Evolutionary conservation across 1,140 invertebrate genomes (phyloP).

Genomic region (Panulirus ornatus): DNA sequence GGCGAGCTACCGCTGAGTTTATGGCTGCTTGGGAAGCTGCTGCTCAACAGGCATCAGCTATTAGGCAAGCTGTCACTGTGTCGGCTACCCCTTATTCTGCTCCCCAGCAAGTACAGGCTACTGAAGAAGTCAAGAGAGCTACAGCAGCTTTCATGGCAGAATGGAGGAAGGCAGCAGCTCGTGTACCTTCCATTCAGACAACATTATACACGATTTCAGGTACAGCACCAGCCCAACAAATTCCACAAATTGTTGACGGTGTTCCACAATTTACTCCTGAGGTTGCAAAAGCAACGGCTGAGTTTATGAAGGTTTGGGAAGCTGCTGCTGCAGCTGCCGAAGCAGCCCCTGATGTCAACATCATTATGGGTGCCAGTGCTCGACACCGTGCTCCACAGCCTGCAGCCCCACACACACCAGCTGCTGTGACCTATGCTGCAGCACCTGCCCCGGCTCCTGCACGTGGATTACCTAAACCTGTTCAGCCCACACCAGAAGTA

Average conservation of each 20-base stretch:
- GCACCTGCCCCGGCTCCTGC: neutral
- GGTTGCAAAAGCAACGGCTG: constrained; percentile 19
- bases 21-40: constrained; percentile 35
- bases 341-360: constrained; percentile 56
- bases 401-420: neutral
- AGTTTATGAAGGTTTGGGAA: constrained; percentile 49
- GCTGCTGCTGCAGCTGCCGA: constrained; percentile 51
- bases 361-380: constrained; percentile 51
- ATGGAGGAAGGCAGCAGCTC: constrained; percentile 37
- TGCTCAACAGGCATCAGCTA: constrained; percentile 33
- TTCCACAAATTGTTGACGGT: neutral
- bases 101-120: constrained; percentile 26
- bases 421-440: neutral
- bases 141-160: constrained; percentile 39
- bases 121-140: constrained; percentile 31
- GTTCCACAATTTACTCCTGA: constrained; percentile 34
- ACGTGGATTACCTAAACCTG: neutral
- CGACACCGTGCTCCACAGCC: too few species aligned
- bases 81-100: neutral
- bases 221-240: neutral
- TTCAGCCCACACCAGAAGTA: constrained; percentile 32
- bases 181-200: constrained; percentile 27
- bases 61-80: neutral
- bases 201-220: constrained; percentile 32
- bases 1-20: constrained; percentile 6